Evolutionary conservation across 2,113 vertebrate species (phyloP).

Genomic region (Emberiza fucata): DNA sequence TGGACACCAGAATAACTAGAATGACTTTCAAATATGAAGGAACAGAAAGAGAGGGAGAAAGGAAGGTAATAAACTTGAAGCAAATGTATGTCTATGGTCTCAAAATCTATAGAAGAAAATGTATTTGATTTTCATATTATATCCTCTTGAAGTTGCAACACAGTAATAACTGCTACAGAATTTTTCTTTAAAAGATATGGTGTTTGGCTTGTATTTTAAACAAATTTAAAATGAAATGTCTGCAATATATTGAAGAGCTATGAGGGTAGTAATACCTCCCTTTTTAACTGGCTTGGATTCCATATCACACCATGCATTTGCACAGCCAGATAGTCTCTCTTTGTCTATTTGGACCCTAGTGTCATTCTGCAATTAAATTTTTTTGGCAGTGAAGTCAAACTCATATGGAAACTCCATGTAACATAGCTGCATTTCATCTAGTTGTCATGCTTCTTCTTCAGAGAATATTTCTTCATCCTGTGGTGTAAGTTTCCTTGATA

Average conservation of each 20-base stretch:
- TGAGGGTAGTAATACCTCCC: background rate
- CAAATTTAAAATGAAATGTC: background rate
- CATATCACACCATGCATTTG: background rate
- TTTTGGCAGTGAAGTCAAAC: background rate
- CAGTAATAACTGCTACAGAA: background rate
- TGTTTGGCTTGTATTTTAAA: background rate
- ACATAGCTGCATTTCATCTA: conserved; percentile 4
- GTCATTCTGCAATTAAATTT: background rate
- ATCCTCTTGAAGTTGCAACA: background rate
- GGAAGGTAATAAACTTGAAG: background rate
- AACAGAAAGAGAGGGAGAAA: background rate
- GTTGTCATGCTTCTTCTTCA: conserved; percentile 32
- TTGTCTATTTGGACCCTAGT: background rate
- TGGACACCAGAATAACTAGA: background rate
- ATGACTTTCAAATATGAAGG: background rate
- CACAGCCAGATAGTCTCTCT: background rate
- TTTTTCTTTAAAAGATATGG: background rate
- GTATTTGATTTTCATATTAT: background rate
- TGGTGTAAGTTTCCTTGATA: background rate
- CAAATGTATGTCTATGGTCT: background rate
- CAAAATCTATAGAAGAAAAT: background rate
- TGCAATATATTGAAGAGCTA: background rate
- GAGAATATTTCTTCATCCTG: conserved; percentile 9
- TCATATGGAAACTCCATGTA: background rate
- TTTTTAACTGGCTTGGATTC: background rate